Conservation (phyloP, 2,113 vertebrate genomes). For the Nanorana parkeri region DNA sequence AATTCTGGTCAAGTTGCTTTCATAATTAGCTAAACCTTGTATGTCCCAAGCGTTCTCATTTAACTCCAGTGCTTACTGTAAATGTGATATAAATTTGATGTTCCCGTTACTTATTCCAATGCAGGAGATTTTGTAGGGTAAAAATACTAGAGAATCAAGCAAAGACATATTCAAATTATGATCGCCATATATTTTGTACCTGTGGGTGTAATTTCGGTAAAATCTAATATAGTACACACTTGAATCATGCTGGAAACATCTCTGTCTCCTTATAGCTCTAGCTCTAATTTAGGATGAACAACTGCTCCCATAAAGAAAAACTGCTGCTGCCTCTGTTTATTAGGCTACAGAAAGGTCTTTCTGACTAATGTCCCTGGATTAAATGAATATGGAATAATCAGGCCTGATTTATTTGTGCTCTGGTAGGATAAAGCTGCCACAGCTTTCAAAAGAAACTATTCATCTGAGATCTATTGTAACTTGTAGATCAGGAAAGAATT, state of each 20-base stretch:
- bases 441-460: slow-evolving; percentile 87
- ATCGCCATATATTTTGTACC: slow-evolving; percentile 73
- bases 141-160: background rate
- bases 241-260: slow-evolving; percentile 79
- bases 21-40: too few relatives aligned
- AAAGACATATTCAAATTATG: slow-evolving; percentile 69
- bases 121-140: background rate
- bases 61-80: too few relatives aligned
- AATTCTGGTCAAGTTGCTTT: too few relatives aligned
- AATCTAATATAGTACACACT: slow-evolving; percentile 76
- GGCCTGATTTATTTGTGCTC: slow-evolving; percentile 83
- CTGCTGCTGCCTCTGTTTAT: slow-evolving; percentile 84
- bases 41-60: too few relatives aligned
- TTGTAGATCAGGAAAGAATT: slow-evolving; percentile 81
- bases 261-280: slow-evolving; percentile 75
- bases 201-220: slow-evolving; percentile 75
- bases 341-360: slow-evolving; percentile 82
- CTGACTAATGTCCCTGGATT: slow-evolving; percentile 84
- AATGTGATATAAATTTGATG: too few relatives aligned
- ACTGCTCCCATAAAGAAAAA: slow-evolving; percentile 87
- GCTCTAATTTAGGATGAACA: slow-evolving; percentile 86
- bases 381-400: slow-evolving; percentile 89
- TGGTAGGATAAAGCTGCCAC: slow-evolving; percentile 81
- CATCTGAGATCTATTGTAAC: slow-evolving; percentile 79
- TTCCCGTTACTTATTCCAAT: too few relatives aligned